These are phyloP conservation scores for Microcebus lehilahytsara DNA, from an alignment of 2,113 vertebrate genomes.

Conservation along the genomic window DNA sequence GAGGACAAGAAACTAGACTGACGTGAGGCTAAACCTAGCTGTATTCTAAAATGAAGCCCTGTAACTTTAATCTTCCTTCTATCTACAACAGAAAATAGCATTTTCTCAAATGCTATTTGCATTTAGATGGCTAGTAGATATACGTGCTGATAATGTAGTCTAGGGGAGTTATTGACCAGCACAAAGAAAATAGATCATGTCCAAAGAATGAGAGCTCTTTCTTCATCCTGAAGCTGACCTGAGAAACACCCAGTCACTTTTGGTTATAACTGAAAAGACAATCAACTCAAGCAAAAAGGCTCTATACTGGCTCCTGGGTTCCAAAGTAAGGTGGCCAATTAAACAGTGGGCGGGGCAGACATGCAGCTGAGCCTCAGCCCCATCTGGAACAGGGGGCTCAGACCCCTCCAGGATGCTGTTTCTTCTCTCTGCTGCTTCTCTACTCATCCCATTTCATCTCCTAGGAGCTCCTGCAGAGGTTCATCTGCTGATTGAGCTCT, in stretches of 20 bases:
- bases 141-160: neutral
- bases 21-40: neutral
- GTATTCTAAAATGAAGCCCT: neutral
- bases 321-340: neutral
- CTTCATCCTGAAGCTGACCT: too few relatives aligned
- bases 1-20: neutral
- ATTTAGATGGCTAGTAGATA: neutral
- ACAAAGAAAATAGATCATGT: neutral
- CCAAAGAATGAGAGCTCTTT: neutral
- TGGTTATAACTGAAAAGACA: neutral
- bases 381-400: too few relatives aligned
- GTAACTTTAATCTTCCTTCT: neutral
- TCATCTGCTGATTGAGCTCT: fast-evolving
- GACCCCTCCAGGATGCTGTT: neutral
- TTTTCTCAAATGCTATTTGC: neutral
- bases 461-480: neutral
- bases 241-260: neutral
- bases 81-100: neutral
- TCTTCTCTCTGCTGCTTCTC: neutral
- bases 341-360: neutral
- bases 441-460: neutral
- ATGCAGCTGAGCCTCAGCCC: neutral
- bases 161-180: neutral
- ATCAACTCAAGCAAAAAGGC: neutral
- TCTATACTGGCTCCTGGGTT: neutral